Evolutionary conservation across 2,797 vertebrate genomes (phyloP).

Genomic region (Dipus sagitta): DNA sequence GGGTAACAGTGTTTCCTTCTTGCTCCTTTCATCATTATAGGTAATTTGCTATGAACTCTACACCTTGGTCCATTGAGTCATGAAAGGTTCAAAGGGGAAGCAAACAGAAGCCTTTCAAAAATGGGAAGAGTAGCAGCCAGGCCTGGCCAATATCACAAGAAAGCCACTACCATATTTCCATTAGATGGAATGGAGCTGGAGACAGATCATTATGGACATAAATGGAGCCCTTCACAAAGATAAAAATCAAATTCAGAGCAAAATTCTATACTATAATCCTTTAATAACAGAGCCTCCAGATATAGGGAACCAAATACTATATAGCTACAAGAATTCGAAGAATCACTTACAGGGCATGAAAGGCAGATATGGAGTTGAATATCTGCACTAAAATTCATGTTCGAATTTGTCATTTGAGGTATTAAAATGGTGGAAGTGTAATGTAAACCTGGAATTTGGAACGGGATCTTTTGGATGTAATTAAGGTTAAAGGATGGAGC

Average conservation of each 20-base stretch:
- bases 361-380: background rate
- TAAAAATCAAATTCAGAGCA: background rate
- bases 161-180: background rate
- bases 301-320: background rate
- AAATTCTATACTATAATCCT: background rate
- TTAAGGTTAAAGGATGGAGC: background rate
- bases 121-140: background rate
- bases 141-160: background rate
- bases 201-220: background rate
- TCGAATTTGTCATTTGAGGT: background rate
- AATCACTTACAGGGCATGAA: no score
- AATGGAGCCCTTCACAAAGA: background rate
- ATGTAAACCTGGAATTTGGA: background rate
- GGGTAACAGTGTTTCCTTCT: background rate
- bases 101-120: background rate
- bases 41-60: no score
- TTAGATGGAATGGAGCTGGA: background rate
- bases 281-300: background rate
- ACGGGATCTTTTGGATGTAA: background rate
- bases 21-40: slow-evolving; percentile 20
- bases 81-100: background rate
- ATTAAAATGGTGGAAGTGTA: background rate
- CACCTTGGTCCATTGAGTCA: background rate
- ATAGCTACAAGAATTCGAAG: background rate
- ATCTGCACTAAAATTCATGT: background rate